phyloP scores from a whole-genome alignment of 2,888 invertebrate genomes.

The Lathronympha strigana region DNA sequence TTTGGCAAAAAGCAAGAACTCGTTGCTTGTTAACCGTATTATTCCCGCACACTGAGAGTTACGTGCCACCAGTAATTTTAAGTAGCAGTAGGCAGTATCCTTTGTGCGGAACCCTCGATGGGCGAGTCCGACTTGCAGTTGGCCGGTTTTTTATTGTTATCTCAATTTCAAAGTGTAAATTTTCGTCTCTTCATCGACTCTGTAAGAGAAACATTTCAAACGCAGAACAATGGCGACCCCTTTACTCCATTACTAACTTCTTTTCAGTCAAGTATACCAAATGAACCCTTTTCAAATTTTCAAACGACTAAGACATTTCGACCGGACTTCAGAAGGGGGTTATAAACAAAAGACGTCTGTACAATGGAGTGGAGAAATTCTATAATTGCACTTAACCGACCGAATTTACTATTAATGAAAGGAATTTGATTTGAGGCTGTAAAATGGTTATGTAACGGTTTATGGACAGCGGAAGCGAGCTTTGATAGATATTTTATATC shows the following conservation, averaged over 20 bases:
- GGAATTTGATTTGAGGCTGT: constrained; percentile 3
- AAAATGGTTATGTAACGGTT: neutral
- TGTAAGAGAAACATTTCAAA: neutral
- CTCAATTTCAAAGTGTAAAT: neutral
- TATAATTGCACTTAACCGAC: constrained; percentile 15
- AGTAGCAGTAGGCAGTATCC: too few species aligned
- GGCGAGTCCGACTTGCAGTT: neutral
- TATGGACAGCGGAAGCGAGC: neutral
- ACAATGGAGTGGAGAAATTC: constrained; percentile 17
- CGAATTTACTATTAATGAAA: neutral
- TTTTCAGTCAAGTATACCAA: constrained; percentile 7
- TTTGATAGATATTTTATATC: neutral
- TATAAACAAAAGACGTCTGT: constrained; percentile 23
- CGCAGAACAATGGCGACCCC: neutral
- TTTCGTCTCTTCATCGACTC: neutral
- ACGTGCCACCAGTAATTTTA: too few species aligned
- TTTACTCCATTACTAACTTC: constrained; percentile 15
- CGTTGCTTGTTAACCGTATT: too few species aligned
- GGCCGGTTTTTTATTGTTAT: neutral
- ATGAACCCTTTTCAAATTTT: constrained; percentile 7
- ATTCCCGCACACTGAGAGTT: too few species aligned
- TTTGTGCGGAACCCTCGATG: too few species aligned
- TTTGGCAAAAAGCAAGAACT: too few species aligned
- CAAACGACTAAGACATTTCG: constrained; percentile 1
- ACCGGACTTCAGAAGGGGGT: constrained; percentile 5